Percentiles rank a stretch among this genome's conserved stretches.
Conservation (phyloP, 2,888 invertebrate genomes). For the Amaurobius ferox region DNA sequence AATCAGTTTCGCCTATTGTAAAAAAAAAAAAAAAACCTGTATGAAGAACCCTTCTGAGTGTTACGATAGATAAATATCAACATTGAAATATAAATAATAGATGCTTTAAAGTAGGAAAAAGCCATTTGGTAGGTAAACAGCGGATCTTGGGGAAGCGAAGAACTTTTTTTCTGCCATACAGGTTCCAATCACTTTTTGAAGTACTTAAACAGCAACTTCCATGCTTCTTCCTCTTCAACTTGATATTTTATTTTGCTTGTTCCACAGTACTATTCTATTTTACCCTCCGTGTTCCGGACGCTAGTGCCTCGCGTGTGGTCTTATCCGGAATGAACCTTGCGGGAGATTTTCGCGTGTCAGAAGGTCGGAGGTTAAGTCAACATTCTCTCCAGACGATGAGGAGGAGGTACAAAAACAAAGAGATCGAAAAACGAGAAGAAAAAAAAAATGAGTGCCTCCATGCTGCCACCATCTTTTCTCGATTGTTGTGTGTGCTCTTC, state of each 20-base stretch:
- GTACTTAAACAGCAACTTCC: not conserved
- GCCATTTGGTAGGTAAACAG: too few relatives aligned
- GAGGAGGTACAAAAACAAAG: not conserved
- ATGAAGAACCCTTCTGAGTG: too few relatives aligned
- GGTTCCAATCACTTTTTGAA: not conserved
- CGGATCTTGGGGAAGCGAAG: too few relatives aligned
- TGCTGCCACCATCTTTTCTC: not conserved
- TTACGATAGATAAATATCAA: too few relatives aligned
- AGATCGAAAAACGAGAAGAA: not conserved
- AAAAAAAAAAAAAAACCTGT: too few relatives aligned
- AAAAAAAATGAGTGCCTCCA: not conserved
- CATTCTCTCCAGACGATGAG: slow-evolving; percentile 33
- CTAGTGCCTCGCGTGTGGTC: not conserved
- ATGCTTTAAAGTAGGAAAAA: too few relatives aligned
- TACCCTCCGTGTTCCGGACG: not conserved
- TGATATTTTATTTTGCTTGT: not conserved
- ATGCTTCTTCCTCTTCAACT: not conserved
- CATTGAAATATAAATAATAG: too few relatives aligned
- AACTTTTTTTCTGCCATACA: not conserved
- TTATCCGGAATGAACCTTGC: not conserved
- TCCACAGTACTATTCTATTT: not conserved
- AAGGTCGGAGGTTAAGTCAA: slow-evolving; percentile 59
- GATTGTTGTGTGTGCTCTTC: not conserved
- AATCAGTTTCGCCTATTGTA: too few relatives aligned
- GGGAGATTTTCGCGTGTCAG: slow-evolving; percentile 27